Evolutionary conservation across 2,888 invertebrate genomes (phyloP).

Genomic region (Myathropa florea): DNA sequence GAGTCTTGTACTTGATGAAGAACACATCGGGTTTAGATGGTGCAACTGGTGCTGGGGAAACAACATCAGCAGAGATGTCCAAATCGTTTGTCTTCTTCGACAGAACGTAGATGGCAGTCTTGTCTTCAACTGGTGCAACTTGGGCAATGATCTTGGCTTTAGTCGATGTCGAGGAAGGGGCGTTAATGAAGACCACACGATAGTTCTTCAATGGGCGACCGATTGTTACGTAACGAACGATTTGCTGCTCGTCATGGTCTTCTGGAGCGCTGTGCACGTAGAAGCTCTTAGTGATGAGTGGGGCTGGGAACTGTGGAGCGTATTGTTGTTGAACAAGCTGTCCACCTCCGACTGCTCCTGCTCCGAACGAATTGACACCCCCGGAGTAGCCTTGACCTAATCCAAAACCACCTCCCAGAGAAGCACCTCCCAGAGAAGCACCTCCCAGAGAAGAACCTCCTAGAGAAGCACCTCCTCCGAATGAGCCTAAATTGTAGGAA

Average conservation of each 20-base stretch:
- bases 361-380: background rate
- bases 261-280: slow-evolving; percentile 79
- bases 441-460: slow-evolving; percentile 52
- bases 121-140: slow-evolving; percentile 78
- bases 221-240: slow-evolving; percentile 77
- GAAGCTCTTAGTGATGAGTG: slow-evolving; percentile 78
- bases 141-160: slow-evolving; percentile 78
- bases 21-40: slow-evolving; percentile 79
- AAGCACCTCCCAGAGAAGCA: background rate
- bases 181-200: slow-evolving; percentile 79
- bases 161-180: slow-evolving; percentile 76
- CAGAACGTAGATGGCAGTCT: slow-evolving; percentile 79
- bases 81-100: slow-evolving; percentile 77
- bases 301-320: slow-evolving; percentile 58
- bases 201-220: slow-evolving; percentile 78
- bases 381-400: background rate
- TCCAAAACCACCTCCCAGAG: slow-evolving; percentile 52
- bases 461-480: background rate
- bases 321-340: slow-evolving; percentile 33
- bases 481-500: background rate
- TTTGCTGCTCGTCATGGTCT: slow-evolving; percentile 77
- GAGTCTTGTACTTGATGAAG: slow-evolving; percentile 80
- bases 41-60: slow-evolving; percentile 75
- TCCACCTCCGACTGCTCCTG: background rate
- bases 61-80: slow-evolving; percentile 77